Base-by-base conservation (phyloP, 2,113 vertebrate species). In the Neolamprologus longior region DNA sequence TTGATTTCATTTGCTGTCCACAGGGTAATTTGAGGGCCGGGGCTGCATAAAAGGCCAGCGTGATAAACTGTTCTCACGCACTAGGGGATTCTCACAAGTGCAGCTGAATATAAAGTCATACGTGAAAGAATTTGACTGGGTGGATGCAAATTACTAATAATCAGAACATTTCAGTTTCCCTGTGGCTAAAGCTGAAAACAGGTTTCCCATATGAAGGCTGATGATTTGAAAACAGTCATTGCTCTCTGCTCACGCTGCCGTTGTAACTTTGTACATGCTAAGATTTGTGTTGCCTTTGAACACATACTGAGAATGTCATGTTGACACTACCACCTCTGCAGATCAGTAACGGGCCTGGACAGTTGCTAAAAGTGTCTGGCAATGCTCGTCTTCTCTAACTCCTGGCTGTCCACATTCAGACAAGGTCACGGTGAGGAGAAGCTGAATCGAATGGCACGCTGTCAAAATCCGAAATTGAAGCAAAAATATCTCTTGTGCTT, bases 241-340 rank as follows among this genome's bases (percentile, higher is more conserved):
- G 7, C 42, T 47, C 40, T 28, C 9, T 19, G 42, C 50, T 71
- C 11, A 85, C 71, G 11, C 80, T 80, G 83, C 73, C 8, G 1
- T 61, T 31, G 3, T 50, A 55, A 88, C 61, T 68, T 88, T 66
- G 80, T 81, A 63, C 37, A 57, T 80, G 2, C 33, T 40, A 42
- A 26, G 42, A 42, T 91, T 91, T 87, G 37, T 95, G 78, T 94
- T 93, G 91, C 19, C 28, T 85, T 85, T 91, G 89, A 87, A 92
- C 71, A 52, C 82, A 88, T 6, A 26, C 45, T 5, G 12, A 89
- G 89, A 93, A 95, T 93, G 92, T 91, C 88, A 87, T 94, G 92
- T 94, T 93, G 93, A 92, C 85, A 92, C 89, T 89, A 88, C 79
- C 52, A 88, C 83, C 92, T 90, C 37, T 26, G 58, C 61, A 57